Evolutionary conservation across 1,140 invertebrate species (phyloP), one percentile per base, ranked within the genome.

Genomic region (Lordiphosa mommai): DNA sequence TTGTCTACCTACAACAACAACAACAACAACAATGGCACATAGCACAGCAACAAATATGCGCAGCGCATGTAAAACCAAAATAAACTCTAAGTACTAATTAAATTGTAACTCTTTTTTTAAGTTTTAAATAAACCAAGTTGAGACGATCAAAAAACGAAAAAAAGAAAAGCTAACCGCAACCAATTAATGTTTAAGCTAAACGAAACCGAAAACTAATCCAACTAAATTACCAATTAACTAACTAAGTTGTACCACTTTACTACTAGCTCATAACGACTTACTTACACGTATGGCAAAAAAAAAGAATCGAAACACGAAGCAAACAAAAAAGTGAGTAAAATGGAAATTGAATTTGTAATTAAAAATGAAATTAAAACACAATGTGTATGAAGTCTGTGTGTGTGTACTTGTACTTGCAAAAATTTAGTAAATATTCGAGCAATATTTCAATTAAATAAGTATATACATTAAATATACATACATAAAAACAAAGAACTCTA

Each of bases 51-150:
- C 65, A 53, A 69, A 68, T 34, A 82, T 84, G 77, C 77, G 77
- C 68, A 84, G 77, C 72, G 77, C 77, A 84, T 84, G 77, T 84
- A 84, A 84, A 84, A 84, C 77, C 77, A 84, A 84, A 84, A 77
- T 84, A 77, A 72, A 53, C 68, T 72, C 33, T 84, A 84, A 84
- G 79, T 72, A 84, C 69, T 72, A 72, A 84, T 71, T 63, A 84
- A 71, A 82, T 70, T 79, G 76, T 82, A 79, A 82, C 40, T 36
- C 40, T 10, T 63, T 80, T 69, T 72, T 84, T 84, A 84, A 84
- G 79, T 84, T 84, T 84, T 84, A 84, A 69, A 76, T 76, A 82
- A 82, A 71, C 67, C 55, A 55, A 71, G 58, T 74, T 71, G 76
- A 76, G 71, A 76, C 61, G 76, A 80, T 80, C 76, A 82, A 80